Base-by-base conservation (phyloP, 1,140 invertebrate species). In the Drosophila asahinai region DNA sequence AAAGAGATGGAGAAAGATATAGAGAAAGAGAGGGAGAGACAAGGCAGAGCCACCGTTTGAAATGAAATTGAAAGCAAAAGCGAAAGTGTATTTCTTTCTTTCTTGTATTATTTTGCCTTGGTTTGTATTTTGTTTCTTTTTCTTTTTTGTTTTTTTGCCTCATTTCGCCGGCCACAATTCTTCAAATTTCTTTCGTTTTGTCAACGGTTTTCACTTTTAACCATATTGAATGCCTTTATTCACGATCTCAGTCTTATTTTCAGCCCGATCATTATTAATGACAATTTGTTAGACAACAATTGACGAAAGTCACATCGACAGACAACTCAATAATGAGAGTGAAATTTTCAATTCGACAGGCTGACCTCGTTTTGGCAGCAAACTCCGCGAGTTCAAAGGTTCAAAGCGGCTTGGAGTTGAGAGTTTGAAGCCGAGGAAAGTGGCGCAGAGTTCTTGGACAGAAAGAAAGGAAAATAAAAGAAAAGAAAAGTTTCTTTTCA, bases 11-110 rank as follows among this genome's bases (percentile, higher is more conserved):
- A 36, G 47, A 33, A 33, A 45, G 40, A 14, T 2, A 30, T 8
- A 30, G 22, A 42, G 40, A 42, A 19, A 38, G 22, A 38, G 22
- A 71, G 54, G 66, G 43, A 55, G 59, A 57, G 8, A 33, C 33
- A 55, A 36, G 36, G n/a, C 45, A 61, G 58, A 71, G 40, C 52
- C 51, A 62, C 54, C 77, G 67, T 80, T 86, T 86, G 75, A 86
- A 86, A 86, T 87, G 83, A 86, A 86, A 87, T 87, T 87, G 83
- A 86, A 86, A 86, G 83, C 83, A 87, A 80, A 87, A 86, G 80
- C 83, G 83, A 86, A 86, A 86, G 83, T 86, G 83, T 87, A 87
- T 83, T 83, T 68, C 61, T 77, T 70, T 79, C 33, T 64, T 43
- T 49, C 71, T 66, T 59, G 45, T 51, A 49, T 74, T 77, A 47